Evolutionary conservation across 2,113 vertebrate genomes (phyloP), one percentile per base, ranked within the genome.

Genomic region (Barbus barbus): DNA sequence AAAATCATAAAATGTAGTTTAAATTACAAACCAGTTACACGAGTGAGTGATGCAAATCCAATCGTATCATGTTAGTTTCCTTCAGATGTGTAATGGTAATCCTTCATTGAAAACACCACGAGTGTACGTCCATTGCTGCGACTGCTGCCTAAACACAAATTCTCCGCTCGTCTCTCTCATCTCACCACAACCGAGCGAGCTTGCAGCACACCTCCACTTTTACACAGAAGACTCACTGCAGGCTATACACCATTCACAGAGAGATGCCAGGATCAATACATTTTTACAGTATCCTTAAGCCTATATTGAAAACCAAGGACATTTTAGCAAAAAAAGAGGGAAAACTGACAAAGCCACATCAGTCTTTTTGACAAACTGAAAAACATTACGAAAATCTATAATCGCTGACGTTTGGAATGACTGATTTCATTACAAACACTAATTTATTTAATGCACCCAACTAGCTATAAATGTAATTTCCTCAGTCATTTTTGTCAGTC

Each of bases 1-100:
- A 86, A 88, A 81, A 88, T 88, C 80, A 89, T 90, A 90, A 91
- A 26, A 60, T 12, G 46, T 56, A 78, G 63, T 69, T 38, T 72
- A n/a, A 83, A 85, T 74, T 83, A 77, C 24, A 78, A 46, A 28
- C 53, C 9, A 84, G 60, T 48, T 22, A 33, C 78, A 18, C 24
- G 41, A 84, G 18, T 20, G 41, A 14, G 58, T 24, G 24, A 69
- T 67, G 33, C 38, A 46, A 69, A 67, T 51, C 53, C 58, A 56
- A n/a, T 83, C 61, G 44, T 53, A 63, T 56, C 41, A 56, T 63
- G 28, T 73, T 80, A 63, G 61, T 84, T 75, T 83, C 61, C 78
- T 46, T 67, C 16, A 65, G 26, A 31, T 48, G 51, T 61, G 44
- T 6, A 82, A 56, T 72, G 75, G 67, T 79, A 84, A 84, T 84